phyloP scores from a whole-genome alignment of 2,888 invertebrate genomes.

The Aleiodes leptofemur region DNA sequence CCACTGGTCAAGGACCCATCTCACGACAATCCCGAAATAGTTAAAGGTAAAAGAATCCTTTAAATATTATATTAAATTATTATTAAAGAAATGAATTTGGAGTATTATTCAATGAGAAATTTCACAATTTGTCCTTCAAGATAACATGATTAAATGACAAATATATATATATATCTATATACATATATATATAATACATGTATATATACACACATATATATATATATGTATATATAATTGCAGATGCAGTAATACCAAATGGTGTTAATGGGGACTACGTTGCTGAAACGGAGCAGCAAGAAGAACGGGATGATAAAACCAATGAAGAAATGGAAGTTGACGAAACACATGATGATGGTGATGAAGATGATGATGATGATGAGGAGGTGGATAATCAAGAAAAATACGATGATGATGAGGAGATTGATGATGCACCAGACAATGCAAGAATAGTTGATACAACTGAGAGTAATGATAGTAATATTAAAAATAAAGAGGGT shows the following conservation, averaged over 20 bases:
- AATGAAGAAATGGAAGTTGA: slow-evolving; percentile 60
- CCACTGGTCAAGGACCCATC: slow-evolving; percentile 72
- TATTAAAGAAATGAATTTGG: no score
- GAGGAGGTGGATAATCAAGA: slow-evolving; percentile 60
- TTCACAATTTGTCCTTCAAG: slow-evolving; percentile 26
- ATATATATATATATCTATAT: not conserved
- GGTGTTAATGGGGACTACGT: slow-evolving; percentile 75
- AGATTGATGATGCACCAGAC: slow-evolving; percentile 56
- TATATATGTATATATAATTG: slow-evolving; percentile 53
- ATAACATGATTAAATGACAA: slow-evolving; percentile 18
- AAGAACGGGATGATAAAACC: slow-evolving; percentile 54
- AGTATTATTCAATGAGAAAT: not conserved
- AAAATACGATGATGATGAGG: slow-evolving; percentile 56
- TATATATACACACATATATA: slow-evolving; percentile 20
- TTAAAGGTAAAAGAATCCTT: slow-evolving; percentile 63
- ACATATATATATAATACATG: not conserved
- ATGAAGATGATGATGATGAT: slow-evolving; percentile 63
- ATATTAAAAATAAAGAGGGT: slow-evolving; percentile 59
- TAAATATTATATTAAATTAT: not conserved
- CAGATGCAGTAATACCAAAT: slow-evolving; percentile 73
- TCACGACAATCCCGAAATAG: slow-evolving; percentile 63
- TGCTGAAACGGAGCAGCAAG: slow-evolving; percentile 49
- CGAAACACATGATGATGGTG: slow-evolving; percentile 60
- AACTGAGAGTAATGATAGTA: slow-evolving; percentile 56
- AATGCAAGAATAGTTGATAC: slow-evolving; percentile 59